Percentiles rank a stretch among this genome's conserved stretches.
Evolutionary conservation across 2,888 invertebrate species (phyloP).

Genomic region (Caenorhabditis doughertyi): DNA sequence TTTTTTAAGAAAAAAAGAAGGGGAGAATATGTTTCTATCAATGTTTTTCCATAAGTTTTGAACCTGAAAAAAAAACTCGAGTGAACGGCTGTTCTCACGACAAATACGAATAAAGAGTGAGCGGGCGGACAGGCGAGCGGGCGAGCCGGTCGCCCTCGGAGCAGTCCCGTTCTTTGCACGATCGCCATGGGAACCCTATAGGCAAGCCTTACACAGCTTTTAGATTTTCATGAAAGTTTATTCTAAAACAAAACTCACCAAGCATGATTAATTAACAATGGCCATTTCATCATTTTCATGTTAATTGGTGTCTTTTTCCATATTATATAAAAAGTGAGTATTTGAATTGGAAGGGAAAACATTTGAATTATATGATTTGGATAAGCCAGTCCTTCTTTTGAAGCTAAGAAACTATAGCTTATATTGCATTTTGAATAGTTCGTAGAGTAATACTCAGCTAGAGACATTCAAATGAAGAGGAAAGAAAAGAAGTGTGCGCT

Average conservation of each 20-base stretch:
- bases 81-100: too few relatives aligned
- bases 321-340: slow-evolving; percentile 6
- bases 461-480: background rate
- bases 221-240: too few relatives aligned
- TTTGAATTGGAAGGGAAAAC: background rate
- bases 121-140: too few relatives aligned
- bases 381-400: slow-evolving; percentile 13
- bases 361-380: slow-evolving; percentile 8
- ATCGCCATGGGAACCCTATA: too few relatives aligned
- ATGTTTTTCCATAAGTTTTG: too few relatives aligned
- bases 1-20: too few relatives aligned
- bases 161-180: too few relatives aligned
- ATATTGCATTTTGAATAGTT: slow-evolving; percentile 13
- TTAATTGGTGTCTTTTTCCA: background rate
- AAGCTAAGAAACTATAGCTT: background rate
- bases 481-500: background rate
- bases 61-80: too few relatives aligned
- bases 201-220: too few relatives aligned
- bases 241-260: background rate
- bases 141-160: too few relatives aligned
- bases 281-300: slow-evolving; percentile 10
- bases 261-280: slow-evolving; percentile 6
- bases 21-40: too few relatives aligned
- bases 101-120: too few relatives aligned
- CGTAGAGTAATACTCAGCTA: background rate